Evolutionary conservation across 2,113 vertebrate species (phyloP), one percentile per base, ranked within the genome.

Genomic region (Uria lomvia): DNA sequence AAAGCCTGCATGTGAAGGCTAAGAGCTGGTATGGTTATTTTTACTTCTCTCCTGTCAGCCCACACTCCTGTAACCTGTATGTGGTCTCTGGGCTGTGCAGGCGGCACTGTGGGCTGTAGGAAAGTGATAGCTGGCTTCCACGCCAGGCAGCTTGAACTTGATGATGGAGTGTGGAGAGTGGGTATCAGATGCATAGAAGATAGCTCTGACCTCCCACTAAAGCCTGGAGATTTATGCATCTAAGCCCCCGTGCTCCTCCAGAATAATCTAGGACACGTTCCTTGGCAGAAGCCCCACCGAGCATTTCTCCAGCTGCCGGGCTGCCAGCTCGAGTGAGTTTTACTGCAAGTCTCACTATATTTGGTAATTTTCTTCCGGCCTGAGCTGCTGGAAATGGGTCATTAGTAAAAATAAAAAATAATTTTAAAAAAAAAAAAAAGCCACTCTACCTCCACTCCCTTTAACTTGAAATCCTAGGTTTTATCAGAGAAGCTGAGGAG

Each of bases 301-400:
- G 86, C 76, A 79, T 95, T 96, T 95, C 89, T 92, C 77, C 86
- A 92, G 95, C 83, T 94, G 81, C 89, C 0, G 5, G 15, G 32
- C 79, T 96, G 92, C 95, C 86, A 95, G 91, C 89, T 91, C 5
- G 7, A 94, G 60, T 91, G 92, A 91, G 45, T 95, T 96, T 95
- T 94, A 70, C 92, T 85, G 80, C 66, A 90, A 70, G 77, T 85
- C 83, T 89, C 83, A 32, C 95, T 96, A 68, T 96, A 95, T 94
- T 94, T 95, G 91, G 76, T 73, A 91, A 82, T 92, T 95, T 91
- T 92, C 49, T 87, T 95, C 65, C 53, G 94, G 89, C n/a, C n/a
- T 73, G n/a, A 96, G 94, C 92, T 95, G 53, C 73, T 94, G 70
- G 76, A 96, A 95, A 55, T 94, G 80, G 96, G 65, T 95, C 92